A percentile compares a stretch with the other conserved stretches of the same genome.
Conservation (phyloP, 2,797 vertebrate species). For the Malacoctenus gilli region DNA sequence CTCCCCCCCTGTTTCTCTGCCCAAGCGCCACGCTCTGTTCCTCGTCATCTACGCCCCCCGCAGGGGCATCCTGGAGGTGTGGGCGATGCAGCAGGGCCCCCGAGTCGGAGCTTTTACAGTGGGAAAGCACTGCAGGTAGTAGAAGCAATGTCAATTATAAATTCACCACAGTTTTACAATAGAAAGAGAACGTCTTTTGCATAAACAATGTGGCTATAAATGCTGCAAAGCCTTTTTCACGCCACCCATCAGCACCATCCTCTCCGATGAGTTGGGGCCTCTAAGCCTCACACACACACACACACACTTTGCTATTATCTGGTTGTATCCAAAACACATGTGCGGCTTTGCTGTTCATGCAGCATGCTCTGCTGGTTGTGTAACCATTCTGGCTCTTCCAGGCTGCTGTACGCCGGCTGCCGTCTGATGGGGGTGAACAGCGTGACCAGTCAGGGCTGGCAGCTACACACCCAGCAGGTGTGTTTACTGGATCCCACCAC, state of each 20-base stretch:
- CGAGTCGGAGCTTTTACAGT: constrained; percentile 96
- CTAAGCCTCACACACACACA: too few relatives aligned
- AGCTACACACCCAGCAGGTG: constrained; percentile 95
- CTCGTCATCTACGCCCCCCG: constrained; percentile 95
- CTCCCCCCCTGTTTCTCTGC: constrained; percentile 85
- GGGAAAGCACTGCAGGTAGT: constrained; percentile 97
- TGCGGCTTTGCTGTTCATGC: too few relatives aligned
- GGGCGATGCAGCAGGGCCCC: constrained; percentile 95
- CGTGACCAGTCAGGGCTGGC: constrained; percentile 95
- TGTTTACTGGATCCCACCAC: constrained; percentile 92
- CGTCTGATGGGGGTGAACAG: constrained; percentile 98
- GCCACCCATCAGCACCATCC: too few relatives aligned
- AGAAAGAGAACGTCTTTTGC: too few relatives aligned
- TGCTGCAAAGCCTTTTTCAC: too few relatives aligned
- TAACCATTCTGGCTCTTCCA: constrained; percentile 56
- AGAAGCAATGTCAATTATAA: background rate
- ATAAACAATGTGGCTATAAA: too few relatives aligned
- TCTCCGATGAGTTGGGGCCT: too few relatives aligned
- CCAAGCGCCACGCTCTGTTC: constrained; percentile 92
- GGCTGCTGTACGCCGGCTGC: constrained; percentile 94
- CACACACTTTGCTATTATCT: too few relatives aligned
- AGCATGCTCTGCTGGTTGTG: too few relatives aligned
- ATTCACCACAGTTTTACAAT: too few relatives aligned
- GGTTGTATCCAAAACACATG: too few relatives aligned
- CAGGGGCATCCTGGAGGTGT: constrained; percentile 95